Evolutionary conservation across 2,888 invertebrate species (phyloP), one percentile per base, ranked within the genome.

Genomic region (Encarsia formosa): DNA sequence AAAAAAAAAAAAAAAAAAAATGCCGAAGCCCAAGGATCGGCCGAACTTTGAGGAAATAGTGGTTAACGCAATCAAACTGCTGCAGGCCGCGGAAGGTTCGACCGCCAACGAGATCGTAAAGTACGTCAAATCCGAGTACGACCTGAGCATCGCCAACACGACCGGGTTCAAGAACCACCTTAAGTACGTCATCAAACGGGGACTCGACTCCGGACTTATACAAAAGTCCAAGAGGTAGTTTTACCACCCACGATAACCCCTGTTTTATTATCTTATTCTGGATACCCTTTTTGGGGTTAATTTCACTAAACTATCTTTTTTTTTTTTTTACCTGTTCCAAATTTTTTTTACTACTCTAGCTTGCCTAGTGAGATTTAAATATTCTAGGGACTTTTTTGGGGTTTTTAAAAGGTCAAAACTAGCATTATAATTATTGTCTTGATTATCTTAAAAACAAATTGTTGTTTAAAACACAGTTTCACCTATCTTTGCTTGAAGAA

Each of bases 31-130:
- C 2, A 63, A 38, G 5, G 68, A 61, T 15, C 23, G 59, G 0
- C 63, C 64, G n/a, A 70, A 66, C 54, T 65, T 73, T 55, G 68
- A 68, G 24, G 61, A 65, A 6, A 54, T 73, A 32, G 68, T 74
- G 4, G 66, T 71, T 0, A 64, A 65, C 24, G 73, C 73, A 3
- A 70, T 74, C 38, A 62, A 66, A 1, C 61, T 62, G 32, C 59
- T 74, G 5, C 73, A 66, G 46, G 65, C 67, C 23, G 46, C 62
- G 3, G 65, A 69, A 42, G 73, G 72, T 18, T 70, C 71, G 13
- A 68, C 71, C 4, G 57, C 65, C 2, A 61, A 59, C 3, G 70
- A 74, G 54, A 74, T 74, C 48, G 67, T 65, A 40, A 68, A 65
- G 37, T 73, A 67, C 47, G 67, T 74, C 39, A 62, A 64, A 13